Evolutionary conservation across 2,797 vertebrate genomes (phyloP).

Genomic region (Columba guinea): DNA sequence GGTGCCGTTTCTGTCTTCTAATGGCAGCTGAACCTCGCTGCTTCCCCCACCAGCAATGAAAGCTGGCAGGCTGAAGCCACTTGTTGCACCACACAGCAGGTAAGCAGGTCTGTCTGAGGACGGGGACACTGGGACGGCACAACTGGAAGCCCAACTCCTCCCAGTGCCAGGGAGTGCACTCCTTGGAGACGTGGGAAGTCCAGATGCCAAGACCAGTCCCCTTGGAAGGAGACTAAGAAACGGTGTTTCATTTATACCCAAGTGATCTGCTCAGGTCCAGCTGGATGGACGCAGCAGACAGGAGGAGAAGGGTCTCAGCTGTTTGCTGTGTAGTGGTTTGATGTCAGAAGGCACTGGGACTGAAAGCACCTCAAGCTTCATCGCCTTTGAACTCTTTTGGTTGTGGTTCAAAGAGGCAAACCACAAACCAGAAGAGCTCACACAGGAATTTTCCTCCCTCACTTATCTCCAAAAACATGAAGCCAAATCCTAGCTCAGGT

Average conservation of each 20-base stretch:
- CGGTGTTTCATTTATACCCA: neutral
- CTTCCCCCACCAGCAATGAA: neutral
- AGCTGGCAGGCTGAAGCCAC: neutral
- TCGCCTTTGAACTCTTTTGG: neutral
- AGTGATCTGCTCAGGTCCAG: neutral
- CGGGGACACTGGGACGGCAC: neutral
- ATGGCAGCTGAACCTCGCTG: slow-evolving; percentile 20
- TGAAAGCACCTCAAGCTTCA: neutral
- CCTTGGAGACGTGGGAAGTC: neutral
- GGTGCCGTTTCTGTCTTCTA: slow-evolving; percentile 37
- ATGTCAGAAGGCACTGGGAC: neutral
- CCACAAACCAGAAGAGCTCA: neutral
- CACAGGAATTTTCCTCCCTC: neutral
- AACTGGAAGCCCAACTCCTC: neutral
- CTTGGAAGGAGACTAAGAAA: neutral
- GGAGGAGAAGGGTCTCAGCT: neutral
- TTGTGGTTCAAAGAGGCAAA: neutral
- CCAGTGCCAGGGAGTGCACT: neutral
- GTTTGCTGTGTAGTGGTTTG: neutral
- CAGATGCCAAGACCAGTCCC: neutral
- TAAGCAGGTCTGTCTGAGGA: neutral
- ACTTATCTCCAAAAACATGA: neutral
- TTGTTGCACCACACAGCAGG: neutral
- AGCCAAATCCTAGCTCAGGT: neutral
- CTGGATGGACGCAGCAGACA: neutral